These are phyloP conservation scores for Noctua janthina DNA, from an alignment of 2,888 invertebrate genomes.

Conservation along the genomic window DNA sequence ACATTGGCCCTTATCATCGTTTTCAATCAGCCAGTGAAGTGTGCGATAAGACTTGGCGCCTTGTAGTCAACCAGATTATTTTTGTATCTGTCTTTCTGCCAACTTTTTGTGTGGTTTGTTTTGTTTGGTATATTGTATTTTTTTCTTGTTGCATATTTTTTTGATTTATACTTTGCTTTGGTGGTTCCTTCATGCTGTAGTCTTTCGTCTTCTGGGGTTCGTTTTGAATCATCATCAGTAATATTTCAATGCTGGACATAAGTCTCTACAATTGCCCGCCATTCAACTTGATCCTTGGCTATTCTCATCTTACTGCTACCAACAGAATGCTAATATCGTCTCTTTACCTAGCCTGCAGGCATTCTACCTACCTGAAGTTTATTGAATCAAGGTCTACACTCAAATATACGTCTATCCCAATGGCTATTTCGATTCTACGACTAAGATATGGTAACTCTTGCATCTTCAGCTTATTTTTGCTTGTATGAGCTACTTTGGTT, in stretches of 20 bases:
- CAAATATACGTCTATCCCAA: neutral
- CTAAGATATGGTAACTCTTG: neutral
- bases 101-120: slow-evolving; percentile 46
- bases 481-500: too few relatives aligned
- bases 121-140: neutral
- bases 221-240: neutral
- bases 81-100: slow-evolving; percentile 49
- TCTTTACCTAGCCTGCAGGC: too few relatives aligned
- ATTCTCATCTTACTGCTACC: too few relatives aligned
- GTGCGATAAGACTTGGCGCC: slow-evolving; percentile 62
- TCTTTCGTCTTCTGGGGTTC: neutral
- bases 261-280: neutral
- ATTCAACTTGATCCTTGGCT: too few relatives aligned
- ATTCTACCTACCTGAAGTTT: too few relatives aligned
- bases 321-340: too few relatives aligned
- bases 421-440: neutral
- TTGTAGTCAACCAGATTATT: slow-evolving; percentile 51
- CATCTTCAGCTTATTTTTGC: too few relatives aligned
- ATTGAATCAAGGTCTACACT: neutral
- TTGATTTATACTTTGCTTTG: neutral
- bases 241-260: neutral
- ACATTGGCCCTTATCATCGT: slow-evolving; percentile 29
- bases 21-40: slow-evolving; percentile 37
- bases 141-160: neutral
- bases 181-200: neutral